Evolutionary conservation across 2,113 vertebrate genomes (phyloP), one percentile per base, ranked within the genome.

Genomic region (Gymnorhina tibicen): DNA sequence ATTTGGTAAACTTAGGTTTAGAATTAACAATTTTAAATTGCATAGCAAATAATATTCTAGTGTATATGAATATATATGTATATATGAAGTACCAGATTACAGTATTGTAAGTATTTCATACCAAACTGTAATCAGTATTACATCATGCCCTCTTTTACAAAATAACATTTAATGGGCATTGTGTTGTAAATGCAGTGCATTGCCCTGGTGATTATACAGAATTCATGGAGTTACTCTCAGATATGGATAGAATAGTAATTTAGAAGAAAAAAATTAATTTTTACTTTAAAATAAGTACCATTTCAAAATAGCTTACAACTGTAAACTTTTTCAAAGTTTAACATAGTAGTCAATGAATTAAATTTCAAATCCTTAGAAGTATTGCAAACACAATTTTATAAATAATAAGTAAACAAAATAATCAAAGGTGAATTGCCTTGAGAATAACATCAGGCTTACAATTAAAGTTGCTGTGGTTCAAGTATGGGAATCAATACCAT

Each of bases 291-390:
- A 64, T 56, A 66, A 82, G 62, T 52, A 50, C 1, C 6, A 17
- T 64, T 12, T 94, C 83, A 94, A 83, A 96, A 50, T 39, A 92
- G 56, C 35, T 77, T 85, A 91, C 12, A 69, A 74, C 32, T 37
- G 35, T 59, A 87, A 84, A 16, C 15, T 60, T 42, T 93, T 79
- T n/a, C 58, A 91, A 91, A 86, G 56, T 68, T 37, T 80, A 92
- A 94, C n/a, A 79, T 1, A 89, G 84, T 46, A 82, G 24, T 19
- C 33, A 56, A 46, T 3, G 6, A 70, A 73, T 88, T 62, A 67
- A n/a, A 83, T 94, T 95, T 39, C 42, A 90, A 91, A 93, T 88
- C 22, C 53, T 76, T 91, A 81, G 74, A 92, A 82, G 69, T 46
- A 85, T 14, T 67, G 68, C 82, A 91, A 94, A 63, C 16, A 60